Evolutionary conservation across 2,113 vertebrate species (phyloP), one percentile per base, ranked within the genome.

Genomic region (Thinocorus orbignyianus): DNA sequence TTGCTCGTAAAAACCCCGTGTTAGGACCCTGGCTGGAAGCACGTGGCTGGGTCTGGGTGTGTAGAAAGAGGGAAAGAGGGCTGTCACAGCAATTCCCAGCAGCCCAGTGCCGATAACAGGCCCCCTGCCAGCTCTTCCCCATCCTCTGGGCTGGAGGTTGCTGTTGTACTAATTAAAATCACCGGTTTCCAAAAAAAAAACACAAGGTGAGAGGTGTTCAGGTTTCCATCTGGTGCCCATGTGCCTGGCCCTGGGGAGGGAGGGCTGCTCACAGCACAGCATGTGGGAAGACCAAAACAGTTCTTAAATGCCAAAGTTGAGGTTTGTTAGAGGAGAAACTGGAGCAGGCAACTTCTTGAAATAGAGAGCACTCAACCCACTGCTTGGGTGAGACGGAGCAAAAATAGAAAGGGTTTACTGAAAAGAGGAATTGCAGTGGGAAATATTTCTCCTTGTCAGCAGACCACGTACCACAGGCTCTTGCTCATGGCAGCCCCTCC

Each of bases 251-350:
- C 37, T 0, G 3, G 10, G 51, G 42, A 58, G 46, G 7, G 25
- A 7, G 19, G 30, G 72, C 72, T 58, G 37, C 81, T 60, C 48
- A 11, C 0, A 0, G 46, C 41, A 3, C 1, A 5, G 52, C n/a
- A 1, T 3, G 12, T 1, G 19, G 65, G 65, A n/a, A 52, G 35
- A 35, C 74, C 17, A 2, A 22, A 68, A 30, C 0, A 6, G 42
- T 11, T 68, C 80, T 48, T 26, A 35, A 83, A 31, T 60, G 55
- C 39, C 64, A 25, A 4, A 58, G 25, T 1, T 94, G 71, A 24
- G 58, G 7, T 86, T 82, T 65, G 11, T 31, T 57, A 15, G 61
- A 74, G 70, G 39, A 91, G 65, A 92, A 55, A 78, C 42, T 71
- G 70, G 69, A 92, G 69, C 73, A 78, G 60, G 72, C 22, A 81